Percentiles rank a stretch among this genome's conserved stretches.
Conservation (phyloP, 2,113 vertebrate species). For the Microcebus griseorufus region DNA sequence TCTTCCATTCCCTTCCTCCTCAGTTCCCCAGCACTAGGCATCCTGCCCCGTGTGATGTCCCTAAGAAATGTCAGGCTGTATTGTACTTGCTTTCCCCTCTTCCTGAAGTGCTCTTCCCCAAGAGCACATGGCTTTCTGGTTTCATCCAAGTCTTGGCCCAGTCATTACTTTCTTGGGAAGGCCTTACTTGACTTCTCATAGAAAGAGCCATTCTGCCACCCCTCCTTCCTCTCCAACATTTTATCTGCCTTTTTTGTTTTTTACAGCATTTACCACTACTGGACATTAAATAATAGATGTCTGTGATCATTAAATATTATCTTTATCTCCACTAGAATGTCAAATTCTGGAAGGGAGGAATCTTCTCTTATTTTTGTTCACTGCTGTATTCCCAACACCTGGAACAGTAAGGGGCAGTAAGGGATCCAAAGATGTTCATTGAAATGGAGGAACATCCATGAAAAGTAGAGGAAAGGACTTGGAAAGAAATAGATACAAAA, state of each 20-base stretch:
- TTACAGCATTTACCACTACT: background rate
- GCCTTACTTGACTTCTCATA: background rate
- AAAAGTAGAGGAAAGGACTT: background rate
- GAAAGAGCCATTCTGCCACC: background rate
- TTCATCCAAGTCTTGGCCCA: background rate
- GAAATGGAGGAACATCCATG: background rate
- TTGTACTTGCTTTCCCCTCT: background rate
- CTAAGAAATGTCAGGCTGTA: background rate
- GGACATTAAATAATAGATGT: background rate
- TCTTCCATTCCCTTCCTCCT: fast-evolving
- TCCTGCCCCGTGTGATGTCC: background rate
- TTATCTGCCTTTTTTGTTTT: background rate
- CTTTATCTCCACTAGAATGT: background rate
- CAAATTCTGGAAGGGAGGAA: background rate
- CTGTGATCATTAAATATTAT: background rate
- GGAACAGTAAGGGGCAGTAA: background rate
- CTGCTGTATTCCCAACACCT: background rate
- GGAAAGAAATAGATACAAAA: background rate
- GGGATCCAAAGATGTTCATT: background rate
- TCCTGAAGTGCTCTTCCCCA: background rate
- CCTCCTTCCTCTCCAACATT: background rate
- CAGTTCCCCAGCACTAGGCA: background rate
- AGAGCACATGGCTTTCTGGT: background rate
- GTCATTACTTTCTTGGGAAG: background rate
- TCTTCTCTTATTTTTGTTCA: background rate